These are phyloP conservation scores for Xestoiulus laeticollis DNA, from an alignment of 2,888 invertebrate genomes.

Conservation along the genomic window DNA sequence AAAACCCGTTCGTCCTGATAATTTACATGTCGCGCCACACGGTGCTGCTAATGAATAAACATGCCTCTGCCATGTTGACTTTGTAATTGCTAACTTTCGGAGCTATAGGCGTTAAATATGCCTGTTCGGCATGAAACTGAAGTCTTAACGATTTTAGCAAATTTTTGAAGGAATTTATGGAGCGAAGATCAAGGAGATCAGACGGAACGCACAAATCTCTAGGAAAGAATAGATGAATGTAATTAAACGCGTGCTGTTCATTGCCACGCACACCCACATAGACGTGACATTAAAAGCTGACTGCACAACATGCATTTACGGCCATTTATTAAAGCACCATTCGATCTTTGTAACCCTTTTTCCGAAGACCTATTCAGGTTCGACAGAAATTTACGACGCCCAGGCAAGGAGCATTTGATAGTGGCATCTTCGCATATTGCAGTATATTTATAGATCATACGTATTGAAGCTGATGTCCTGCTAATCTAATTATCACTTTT, in stretches of 20 bases:
- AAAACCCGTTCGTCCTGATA: neutral
- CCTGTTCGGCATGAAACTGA: neutral
- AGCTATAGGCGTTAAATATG: neutral
- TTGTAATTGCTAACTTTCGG: neutral
- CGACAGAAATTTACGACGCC: too few species aligned
- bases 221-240: neutral
- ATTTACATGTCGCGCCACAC: slow-evolving; percentile 22
- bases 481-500: too few species aligned
- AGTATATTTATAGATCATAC: too few species aligned
- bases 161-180: neutral
- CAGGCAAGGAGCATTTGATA: too few species aligned
- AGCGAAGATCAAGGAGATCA: neutral
- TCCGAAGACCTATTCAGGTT: neutral
- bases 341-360: neutral
- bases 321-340: neutral
- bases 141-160: neutral
- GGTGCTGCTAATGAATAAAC: slow-evolving; percentile 34
- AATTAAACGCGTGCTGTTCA: neutral
- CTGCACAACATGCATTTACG: neutral
- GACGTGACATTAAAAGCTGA: neutral
- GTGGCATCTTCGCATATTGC: too few species aligned
- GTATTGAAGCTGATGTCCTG: too few species aligned
- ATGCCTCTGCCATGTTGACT: neutral
- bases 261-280: neutral
- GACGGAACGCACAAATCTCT: neutral